Conservation (phyloP, 1,140 invertebrate species). For the Drosophila simulans region DNA sequence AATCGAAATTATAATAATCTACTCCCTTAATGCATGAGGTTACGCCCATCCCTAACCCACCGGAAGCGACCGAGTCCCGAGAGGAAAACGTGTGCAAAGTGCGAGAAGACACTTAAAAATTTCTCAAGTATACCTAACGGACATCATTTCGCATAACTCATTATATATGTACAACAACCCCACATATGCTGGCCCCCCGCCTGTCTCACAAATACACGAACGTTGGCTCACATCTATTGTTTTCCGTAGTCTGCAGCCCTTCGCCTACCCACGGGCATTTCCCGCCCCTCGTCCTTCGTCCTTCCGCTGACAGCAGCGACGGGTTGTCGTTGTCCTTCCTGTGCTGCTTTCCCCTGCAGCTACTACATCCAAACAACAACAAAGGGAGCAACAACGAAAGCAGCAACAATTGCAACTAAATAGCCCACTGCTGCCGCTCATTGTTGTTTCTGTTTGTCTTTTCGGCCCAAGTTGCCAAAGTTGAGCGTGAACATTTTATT, state of each 20-base stretch:
- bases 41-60: neutral
- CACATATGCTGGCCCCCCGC: slow-evolving; percentile 14
- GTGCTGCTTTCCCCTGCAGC: slow-evolving; percentile 55
- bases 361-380: slow-evolving; percentile 1
- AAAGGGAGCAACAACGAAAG: slow-evolving; percentile 11
- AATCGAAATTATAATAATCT: slow-evolving; percentile 50
- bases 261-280: neutral
- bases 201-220: slow-evolving; percentile 14
- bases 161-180: slow-evolving; percentile 37
- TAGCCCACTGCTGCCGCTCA: slow-evolving; percentile 63
- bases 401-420: slow-evolving; percentile 71
- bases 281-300: neutral
- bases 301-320: slow-evolving; percentile 22
- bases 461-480: slow-evolving; percentile 56
- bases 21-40: neutral
- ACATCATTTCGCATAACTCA: slow-evolving; percentile 73
- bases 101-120: slow-evolving; percentile 69
- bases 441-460: slow-evolving; percentile 73
- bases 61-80: slow-evolving; percentile 14
- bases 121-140: slow-evolving; percentile 80
- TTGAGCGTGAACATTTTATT: slow-evolving; percentile 80
- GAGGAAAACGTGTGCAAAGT: slow-evolving; percentile 27
- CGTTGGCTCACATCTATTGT: slow-evolving; percentile 54
- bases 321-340: slow-evolving; percentile 66
- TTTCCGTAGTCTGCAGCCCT: slow-evolving; percentile 34